Conservation (phyloP, 2,113 vertebrate species). For the Campylomormyrus tamandua region DNA sequence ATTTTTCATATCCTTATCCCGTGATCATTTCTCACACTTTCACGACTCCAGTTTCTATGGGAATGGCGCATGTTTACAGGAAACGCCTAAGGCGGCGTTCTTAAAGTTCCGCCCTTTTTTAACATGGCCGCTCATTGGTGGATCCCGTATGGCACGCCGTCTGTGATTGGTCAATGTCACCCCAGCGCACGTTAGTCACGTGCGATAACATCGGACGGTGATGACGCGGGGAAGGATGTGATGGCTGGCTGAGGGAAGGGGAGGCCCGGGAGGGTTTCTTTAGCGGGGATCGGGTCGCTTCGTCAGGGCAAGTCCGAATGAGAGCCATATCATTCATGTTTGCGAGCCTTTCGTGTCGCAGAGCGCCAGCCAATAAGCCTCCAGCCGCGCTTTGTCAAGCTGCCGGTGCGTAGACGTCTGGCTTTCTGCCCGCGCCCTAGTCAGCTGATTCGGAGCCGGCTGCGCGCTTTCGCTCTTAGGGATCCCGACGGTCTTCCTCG, state of each 20-base stretch:
- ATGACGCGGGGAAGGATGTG: not conserved
- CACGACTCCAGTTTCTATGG: not conserved
- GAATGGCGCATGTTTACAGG: not conserved
- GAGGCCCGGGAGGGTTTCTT: not conserved
- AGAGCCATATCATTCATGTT: not conserved
- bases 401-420: not conserved
- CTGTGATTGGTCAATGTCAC: not conserved
- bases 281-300: not conserved
- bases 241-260: not conserved
- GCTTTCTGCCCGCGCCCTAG: not conserved
- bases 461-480: not conserved
- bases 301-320: not conserved
- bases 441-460: conserved; percentile 1
- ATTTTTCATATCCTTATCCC: not conserved
- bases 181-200: not conserved
- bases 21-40: not conserved
- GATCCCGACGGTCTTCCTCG: not conserved
- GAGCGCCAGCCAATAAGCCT: not conserved
- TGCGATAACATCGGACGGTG: not conserved
- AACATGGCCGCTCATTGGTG: not conserved
- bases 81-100: not conserved
- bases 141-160: too few relatives aligned
- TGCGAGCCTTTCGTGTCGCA: not conserved
- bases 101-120: not conserved
- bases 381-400: not conserved